Evolutionary conservation across 2,797 vertebrate genomes (phyloP).

Genomic region (Coluber constrictor): DNA sequence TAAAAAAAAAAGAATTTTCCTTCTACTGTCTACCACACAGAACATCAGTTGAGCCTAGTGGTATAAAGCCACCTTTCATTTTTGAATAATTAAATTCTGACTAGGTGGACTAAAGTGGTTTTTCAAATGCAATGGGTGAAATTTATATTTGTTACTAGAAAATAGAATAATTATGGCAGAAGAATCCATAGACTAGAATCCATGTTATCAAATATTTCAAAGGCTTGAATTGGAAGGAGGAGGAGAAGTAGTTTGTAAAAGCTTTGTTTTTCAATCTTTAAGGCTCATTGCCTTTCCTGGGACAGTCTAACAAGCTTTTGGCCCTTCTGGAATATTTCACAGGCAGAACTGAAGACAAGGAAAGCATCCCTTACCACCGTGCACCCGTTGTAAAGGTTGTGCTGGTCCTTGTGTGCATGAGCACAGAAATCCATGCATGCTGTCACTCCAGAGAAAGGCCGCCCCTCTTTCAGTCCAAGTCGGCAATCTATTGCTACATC

Average conservation of each 20-base stretch:
- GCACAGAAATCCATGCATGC: conserved; percentile 99
- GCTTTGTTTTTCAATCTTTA: not conserved
- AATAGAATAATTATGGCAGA: not conserved
- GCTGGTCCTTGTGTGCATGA: conserved; percentile 98
- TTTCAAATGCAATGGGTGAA: not conserved
- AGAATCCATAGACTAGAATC: not conserved
- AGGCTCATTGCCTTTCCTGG: not conserved
- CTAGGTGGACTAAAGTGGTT: not conserved
- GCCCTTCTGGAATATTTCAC: not conserved
- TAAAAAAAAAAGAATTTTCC: not conserved
- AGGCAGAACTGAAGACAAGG: too few species aligned
- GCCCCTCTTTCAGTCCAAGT: conserved; percentile 89
- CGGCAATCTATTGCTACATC: conserved; percentile 86
- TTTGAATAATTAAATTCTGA: too few species aligned
- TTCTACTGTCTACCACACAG: not conserved
- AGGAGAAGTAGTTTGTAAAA: not conserved
- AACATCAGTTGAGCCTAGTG: not conserved
- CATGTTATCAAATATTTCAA: not conserved
- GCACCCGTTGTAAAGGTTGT: conserved; percentile 97
- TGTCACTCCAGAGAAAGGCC: conserved; percentile 94
- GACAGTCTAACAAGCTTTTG: not conserved
- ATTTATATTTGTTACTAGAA: not conserved
- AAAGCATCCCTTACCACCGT: conserved; percentile 82
- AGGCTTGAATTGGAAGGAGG: not conserved
- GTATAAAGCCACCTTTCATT: not conserved